Conservation (phyloP, 2,113 vertebrate genomes). For the Scytalopus superciliaris region DNA sequence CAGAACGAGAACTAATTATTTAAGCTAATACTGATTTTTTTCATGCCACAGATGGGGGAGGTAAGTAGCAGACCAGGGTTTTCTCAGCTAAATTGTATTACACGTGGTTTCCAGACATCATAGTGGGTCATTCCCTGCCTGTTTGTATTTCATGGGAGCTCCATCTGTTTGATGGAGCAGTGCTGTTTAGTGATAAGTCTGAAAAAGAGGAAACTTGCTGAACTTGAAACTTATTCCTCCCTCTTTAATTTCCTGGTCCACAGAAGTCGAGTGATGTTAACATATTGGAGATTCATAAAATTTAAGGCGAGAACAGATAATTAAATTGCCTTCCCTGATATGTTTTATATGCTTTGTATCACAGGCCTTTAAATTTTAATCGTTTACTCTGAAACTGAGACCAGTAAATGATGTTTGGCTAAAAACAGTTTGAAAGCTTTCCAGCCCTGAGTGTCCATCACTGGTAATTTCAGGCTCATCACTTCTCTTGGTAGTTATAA, state of each 20-base stretch:
- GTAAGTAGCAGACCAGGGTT: background rate
- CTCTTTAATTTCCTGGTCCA: background rate
- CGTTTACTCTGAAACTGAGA: conserved; percentile 36
- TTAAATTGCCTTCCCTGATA: conserved; percentile 36
- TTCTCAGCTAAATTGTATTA: background rate
- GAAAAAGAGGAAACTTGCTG: background rate
- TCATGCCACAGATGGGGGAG: background rate
- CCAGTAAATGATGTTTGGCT: conserved; percentile 44
- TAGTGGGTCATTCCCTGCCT: background rate
- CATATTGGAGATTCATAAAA: conserved; percentile 47
- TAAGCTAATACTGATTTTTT: background rate
- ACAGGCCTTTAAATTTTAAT: conserved; percentile 47
- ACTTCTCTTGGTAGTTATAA: conserved; percentile 7
- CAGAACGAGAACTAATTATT: background rate
- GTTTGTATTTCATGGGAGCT: background rate
- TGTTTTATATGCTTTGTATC: conserved; percentile 41
- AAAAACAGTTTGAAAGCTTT: conserved; percentile 49
- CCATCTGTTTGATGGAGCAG: background rate
- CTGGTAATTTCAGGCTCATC: conserved; percentile 29
- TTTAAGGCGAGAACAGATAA: conserved; percentile 32
- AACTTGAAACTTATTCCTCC: background rate
- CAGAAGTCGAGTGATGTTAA: conserved; percentile 24
- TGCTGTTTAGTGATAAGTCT: background rate
- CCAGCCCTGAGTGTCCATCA: conserved; percentile 21
- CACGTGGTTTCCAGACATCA: background rate